phyloP scores from a whole-genome alignment of 2,797 vertebrate species.

The Enteromius treurensis region DNA sequence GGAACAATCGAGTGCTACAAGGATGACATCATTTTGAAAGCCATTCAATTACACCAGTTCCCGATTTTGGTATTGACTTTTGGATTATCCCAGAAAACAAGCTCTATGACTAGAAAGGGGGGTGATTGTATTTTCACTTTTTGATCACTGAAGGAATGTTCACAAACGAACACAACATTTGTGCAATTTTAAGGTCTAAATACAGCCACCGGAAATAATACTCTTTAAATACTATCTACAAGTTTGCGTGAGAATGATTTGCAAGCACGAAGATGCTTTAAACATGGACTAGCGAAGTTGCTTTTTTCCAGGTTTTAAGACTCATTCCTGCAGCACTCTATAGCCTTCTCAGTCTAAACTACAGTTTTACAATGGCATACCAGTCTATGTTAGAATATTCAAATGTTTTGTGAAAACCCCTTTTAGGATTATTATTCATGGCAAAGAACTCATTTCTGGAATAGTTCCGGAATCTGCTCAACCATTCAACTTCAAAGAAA shows the following conservation, averaged over 20 bases:
- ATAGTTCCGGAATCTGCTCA: slow-evolving; percentile 81
- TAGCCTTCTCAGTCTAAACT: neutral
- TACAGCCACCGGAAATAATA: neutral
- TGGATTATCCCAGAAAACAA: neutral
- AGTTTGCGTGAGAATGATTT: neutral
- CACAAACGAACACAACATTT: neutral
- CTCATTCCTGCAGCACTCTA: slow-evolving; percentile 12
- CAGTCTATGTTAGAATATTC: neutral
- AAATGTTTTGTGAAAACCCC: neutral
- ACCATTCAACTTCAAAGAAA: slow-evolving; percentile 82
- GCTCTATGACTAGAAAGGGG: neutral
- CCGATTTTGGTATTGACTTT: neutral
- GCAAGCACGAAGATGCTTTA: neutral
- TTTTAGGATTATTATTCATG: slow-evolving; percentile 82
- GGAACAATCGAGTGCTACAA: neutral
- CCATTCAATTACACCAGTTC: neutral
- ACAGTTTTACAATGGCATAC: neutral
- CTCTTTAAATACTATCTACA: neutral
- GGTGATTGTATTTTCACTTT: neutral
- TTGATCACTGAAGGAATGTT: neutral
- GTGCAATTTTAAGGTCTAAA: neutral
- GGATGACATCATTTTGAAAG: neutral
- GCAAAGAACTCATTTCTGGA: slow-evolving; percentile 74
- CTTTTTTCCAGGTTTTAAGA: neutral
- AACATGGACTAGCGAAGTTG: neutral